These are phyloP conservation scores for Sciurus niger DNA, from an alignment of 2,113 vertebrate species.

Conservation along the genomic window DNA sequence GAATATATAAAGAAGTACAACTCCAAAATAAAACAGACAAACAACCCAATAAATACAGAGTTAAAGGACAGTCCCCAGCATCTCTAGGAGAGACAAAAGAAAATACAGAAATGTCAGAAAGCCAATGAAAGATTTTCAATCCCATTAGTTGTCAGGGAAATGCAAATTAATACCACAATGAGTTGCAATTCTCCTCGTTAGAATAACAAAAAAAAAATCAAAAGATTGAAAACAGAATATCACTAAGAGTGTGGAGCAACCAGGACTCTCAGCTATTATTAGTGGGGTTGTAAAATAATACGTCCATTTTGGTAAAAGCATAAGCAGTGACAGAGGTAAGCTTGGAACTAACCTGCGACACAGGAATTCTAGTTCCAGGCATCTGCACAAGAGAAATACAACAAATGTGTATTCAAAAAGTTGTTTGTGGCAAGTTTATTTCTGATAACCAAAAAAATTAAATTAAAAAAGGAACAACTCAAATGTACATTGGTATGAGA, in stretches of 20 bases:
- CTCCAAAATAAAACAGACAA: background rate
- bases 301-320: background rate
- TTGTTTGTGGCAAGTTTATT: background rate
- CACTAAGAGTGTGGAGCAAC: background rate
- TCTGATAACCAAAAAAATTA: background rate
- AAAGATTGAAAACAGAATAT: background rate
- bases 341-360: background rate
- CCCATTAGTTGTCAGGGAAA: background rate
- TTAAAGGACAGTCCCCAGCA: background rate
- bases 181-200: background rate
- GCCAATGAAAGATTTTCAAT: background rate
- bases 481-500: background rate
- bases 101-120: background rate
- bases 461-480: background rate
- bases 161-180: constrained; percentile 6
- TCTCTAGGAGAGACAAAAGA: background rate
- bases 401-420: constrained; percentile 30
- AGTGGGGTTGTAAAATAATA: background rate
- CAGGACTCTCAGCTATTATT: background rate
- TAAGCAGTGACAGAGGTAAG: background rate
- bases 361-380: background rate
- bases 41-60: constrained; percentile 26
- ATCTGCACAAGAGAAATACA: constrained; percentile 41
- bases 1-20: constrained; percentile 52
- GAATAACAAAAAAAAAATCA: background rate